Conservation (phyloP, 35 echinoderm and acorn worm genomes). For the Holothuria glaberrima region DNA sequence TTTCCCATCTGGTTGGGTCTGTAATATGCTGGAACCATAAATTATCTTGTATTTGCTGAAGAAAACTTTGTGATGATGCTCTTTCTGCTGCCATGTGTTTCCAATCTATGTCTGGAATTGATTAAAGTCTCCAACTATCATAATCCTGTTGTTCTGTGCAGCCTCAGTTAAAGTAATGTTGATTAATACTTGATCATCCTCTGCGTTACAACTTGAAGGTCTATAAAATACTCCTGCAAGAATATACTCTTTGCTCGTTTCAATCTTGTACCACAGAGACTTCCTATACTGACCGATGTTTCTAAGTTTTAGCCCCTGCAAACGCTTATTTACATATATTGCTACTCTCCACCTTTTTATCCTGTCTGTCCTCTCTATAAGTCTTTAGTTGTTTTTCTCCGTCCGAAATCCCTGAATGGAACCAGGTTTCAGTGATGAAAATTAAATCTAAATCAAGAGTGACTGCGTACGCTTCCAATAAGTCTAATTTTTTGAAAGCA, state of each 20-base stretch:
- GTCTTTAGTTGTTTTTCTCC: conserved; percentile 15
- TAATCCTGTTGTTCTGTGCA: no score
- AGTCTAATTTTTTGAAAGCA: background rate
- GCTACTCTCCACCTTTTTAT: conserved; percentile 35
- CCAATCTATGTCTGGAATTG: conserved; percentile 37
- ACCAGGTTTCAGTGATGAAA: conserved; percentile 46
- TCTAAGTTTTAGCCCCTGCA: background rate
- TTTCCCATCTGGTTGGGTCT: conserved; percentile 39
- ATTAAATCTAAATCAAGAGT: conserved; percentile 20
- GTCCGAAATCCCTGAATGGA: background rate
- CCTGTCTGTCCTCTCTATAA: conserved; percentile 27
- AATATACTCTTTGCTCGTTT: background rate
- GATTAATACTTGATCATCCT: no score
- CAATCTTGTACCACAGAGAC: conserved; percentile 11
- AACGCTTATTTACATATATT: conserved; percentile 33
- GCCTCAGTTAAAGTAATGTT: no score
- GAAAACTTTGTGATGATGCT: no score
- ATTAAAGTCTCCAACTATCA: conserved; percentile 54
- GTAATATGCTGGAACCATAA: background rate
- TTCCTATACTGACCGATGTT: conserved; percentile 4
- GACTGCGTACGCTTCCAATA: background rate
- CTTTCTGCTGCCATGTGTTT: background rate
- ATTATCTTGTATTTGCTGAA: no score
- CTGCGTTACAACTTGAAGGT: background rate
- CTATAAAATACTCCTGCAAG: conserved; percentile 23